Conservation (phyloP, 2,888 invertebrate genomes). For the Tetragonula carbonaria region DNA sequence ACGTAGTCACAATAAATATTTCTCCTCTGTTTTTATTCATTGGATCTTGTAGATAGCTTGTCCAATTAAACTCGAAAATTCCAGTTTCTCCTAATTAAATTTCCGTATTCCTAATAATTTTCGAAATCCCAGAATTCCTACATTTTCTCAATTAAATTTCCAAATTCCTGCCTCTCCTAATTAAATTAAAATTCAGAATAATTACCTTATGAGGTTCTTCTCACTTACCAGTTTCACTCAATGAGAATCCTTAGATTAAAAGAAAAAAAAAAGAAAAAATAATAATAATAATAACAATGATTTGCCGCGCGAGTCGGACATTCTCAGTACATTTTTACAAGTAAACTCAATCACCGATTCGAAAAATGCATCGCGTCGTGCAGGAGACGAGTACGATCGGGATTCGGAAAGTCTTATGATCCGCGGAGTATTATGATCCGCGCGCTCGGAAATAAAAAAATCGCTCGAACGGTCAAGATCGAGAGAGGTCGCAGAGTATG, state of each 20-base stretch:
- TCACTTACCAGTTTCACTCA: no score
- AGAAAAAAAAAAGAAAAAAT: no score
- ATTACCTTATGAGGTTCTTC: neutral
- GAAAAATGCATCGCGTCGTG: slow-evolving; percentile 29
- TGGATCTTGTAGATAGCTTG: no score
- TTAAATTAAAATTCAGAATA: neutral
- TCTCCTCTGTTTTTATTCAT: neutral
- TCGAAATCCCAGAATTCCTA: neutral
- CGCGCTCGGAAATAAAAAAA: slow-evolving; percentile 15
- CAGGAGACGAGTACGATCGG: slow-evolving; percentile 53
- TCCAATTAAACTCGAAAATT: neutral
- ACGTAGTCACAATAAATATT: neutral
- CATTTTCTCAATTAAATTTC: neutral
- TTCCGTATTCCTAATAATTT: neutral
- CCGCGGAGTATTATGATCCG: slow-evolving; percentile 18
- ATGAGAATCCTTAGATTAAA: no score
- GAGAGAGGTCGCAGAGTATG: slow-evolving; percentile 45
- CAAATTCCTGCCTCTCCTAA: neutral
- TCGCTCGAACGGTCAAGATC: slow-evolving; percentile 35
- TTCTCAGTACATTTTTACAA: no score
- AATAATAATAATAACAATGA: no score
- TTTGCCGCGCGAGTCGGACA: neutral
- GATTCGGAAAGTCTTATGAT: neutral
- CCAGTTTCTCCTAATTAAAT: neutral
- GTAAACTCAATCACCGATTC: slow-evolving; percentile 26